phyloP scores from a whole-genome alignment of 2,797 vertebrate genomes.

The Martes flavigula region DNA sequence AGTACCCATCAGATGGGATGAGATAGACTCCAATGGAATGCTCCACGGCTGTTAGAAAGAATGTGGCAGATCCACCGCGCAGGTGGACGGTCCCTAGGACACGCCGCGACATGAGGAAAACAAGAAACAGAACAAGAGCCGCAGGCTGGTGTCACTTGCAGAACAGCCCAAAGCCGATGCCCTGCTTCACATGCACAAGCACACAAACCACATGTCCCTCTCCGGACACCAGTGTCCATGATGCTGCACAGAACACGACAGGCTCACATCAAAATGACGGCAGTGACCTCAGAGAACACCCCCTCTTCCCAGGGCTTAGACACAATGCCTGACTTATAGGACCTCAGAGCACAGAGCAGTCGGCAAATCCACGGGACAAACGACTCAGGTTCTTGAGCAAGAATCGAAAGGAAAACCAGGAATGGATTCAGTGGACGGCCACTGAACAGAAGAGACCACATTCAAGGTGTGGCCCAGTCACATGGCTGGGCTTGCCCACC shows the following conservation, averaged over 20 bases:
- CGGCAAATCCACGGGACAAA: not conserved
- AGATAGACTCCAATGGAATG: not conserved
- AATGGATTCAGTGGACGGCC: not conserved
- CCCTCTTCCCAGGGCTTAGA: not conserved
- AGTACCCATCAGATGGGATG: not conserved
- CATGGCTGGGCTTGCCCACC: not conserved
- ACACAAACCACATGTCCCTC: too few relatives aligned
- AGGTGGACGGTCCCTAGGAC: not conserved
- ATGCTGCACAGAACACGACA: not conserved
- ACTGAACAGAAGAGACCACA: not conserved
- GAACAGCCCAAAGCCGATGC: not conserved
- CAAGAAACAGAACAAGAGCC: not conserved
- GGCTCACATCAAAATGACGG: not conserved
- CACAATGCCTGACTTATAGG: not conserved
- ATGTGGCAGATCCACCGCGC: not conserved
- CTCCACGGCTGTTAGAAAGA: not conserved
- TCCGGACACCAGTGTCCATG: not conserved
- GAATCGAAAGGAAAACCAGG: not conserved
- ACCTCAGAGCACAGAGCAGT: not conserved
- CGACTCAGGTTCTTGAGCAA: not conserved
- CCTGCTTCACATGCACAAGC: accelerated
- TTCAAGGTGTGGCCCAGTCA: not conserved
- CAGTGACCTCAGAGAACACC: not conserved
- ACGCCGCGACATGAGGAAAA: not conserved
- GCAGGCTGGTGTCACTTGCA: accelerated